A percentile compares a stretch with the other conserved stretches of the same genome.
These are phyloP conservation scores for Enteromius thamalakanensis DNA, from an alignment of 2,797 vertebrate genomes.

Conservation along the genomic window DNA sequence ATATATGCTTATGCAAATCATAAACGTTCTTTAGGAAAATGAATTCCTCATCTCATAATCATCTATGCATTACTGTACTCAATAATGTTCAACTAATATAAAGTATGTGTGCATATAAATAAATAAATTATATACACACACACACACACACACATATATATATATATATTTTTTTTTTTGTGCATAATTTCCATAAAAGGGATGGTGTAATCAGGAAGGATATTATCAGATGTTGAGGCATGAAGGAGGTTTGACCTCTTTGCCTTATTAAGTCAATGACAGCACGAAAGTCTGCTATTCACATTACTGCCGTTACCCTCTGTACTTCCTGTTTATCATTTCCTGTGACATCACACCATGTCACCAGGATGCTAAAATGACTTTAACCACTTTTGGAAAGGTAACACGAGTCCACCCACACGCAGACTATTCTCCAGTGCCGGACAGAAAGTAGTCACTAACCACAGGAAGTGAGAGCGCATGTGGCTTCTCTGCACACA, in stretches of 20 bases:
- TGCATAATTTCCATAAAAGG: constrained; percentile 2
- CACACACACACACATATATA: too few species aligned
- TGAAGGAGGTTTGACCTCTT: constrained; percentile 1
- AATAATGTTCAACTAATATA: background rate
- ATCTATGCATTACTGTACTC: background rate
- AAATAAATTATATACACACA: too few species aligned
- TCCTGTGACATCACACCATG: constrained; percentile 50
- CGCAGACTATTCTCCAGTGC: background rate
- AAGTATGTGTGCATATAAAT: too few species aligned
- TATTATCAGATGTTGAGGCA: background rate
- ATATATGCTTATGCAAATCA: background rate
- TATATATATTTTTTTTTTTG: background rate
- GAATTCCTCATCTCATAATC: background rate
- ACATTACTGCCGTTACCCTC: constrained; percentile 14
- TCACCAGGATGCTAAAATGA: background rate
- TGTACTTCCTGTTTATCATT: constrained; percentile 54
- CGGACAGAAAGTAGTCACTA: constrained; percentile 44
- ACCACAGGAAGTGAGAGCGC: constrained; percentile 65
- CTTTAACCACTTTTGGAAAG: constrained; percentile 22
- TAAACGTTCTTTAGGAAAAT: background rate
- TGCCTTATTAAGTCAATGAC: constrained; percentile 38
- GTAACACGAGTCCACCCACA: background rate
- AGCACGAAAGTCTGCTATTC: constrained; percentile 1
- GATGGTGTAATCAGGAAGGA: constrained; percentile 4
- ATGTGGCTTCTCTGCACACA: constrained; percentile 36